Percentiles rank a stretch among this genome's conserved stretches.
Evolutionary conservation across 2,888 invertebrate species (phyloP).

Genomic region (Andrena bucephala): DNA sequence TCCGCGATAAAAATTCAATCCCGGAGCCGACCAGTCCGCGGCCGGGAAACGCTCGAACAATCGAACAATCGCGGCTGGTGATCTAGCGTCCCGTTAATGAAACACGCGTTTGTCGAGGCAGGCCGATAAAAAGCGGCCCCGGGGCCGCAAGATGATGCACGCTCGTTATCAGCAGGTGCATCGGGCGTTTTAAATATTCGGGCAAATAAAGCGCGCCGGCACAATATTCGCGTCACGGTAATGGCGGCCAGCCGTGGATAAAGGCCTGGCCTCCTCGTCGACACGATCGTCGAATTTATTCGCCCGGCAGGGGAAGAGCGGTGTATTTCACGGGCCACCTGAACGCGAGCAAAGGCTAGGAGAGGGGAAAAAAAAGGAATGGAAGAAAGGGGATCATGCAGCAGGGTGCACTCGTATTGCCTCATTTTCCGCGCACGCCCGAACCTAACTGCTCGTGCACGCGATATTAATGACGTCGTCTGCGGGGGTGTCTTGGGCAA

Average conservation of each 20-base stretch:
- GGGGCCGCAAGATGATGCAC: constrained; percentile 42
- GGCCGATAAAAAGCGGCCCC: constrained; percentile 19
- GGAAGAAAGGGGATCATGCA: constrained; percentile 32
- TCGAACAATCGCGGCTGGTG: background rate
- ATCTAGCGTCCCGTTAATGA: constrained; percentile 27
- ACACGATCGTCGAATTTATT: constrained; percentile 49
- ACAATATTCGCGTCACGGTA: constrained; percentile 31
- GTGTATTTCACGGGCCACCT: constrained; percentile 31
- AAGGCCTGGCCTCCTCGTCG: constrained; percentile 31
- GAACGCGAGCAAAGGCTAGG: background rate
- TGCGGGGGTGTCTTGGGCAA: background rate
- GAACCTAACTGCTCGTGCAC: constrained; percentile 41
- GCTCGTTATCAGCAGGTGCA: constrained; percentile 52
- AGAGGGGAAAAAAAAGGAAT: background rate
- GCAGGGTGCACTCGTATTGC: constrained; percentile 10
- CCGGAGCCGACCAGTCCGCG: background rate
- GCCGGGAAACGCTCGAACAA: background rate
- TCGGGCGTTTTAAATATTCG: constrained; percentile 49
- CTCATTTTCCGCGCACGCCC: constrained; percentile 10
- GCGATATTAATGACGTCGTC: constrained; percentile 44
- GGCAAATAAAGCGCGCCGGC: constrained; percentile 26
- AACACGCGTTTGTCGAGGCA: constrained; percentile 18
- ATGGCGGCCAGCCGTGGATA: constrained; percentile 29
- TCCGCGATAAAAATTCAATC: constrained; percentile 7
- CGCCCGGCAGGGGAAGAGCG: background rate